Evolutionary conservation across 2,113 vertebrate genomes (phyloP).

Genomic region (Caloenas nicobarica): DNA sequence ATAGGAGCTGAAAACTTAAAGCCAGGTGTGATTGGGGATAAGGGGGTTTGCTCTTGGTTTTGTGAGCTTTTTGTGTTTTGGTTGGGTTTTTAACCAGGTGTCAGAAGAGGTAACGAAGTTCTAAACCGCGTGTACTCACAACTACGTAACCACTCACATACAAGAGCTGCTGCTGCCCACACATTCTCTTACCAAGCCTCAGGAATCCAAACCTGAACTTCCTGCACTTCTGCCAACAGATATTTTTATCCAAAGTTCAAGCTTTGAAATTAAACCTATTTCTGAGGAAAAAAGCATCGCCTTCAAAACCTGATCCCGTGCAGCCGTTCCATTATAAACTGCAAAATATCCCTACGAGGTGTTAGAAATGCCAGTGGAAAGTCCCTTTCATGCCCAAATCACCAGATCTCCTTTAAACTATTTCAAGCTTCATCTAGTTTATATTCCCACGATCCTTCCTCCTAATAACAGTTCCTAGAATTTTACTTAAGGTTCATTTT

Average conservation of each 20-base stretch:
- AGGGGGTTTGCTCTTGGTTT: background rate
- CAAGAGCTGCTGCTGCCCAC: background rate
- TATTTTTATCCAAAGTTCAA: background rate
- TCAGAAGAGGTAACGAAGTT: background rate
- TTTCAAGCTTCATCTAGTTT: background rate
- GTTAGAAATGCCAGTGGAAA: background rate
- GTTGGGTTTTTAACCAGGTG: background rate
- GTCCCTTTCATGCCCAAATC: background rate
- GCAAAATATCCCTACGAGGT: background rate
- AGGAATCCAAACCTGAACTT: background rate
- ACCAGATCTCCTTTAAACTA: background rate
- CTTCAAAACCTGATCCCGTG: background rate
- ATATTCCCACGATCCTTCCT: background rate
- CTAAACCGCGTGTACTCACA: background rate
- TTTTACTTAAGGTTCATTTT: conserved; percentile 12
- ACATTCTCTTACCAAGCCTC: background rate
- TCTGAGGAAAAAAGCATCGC: background rate
- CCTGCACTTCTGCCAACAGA: background rate
- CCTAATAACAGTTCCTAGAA: background rate
- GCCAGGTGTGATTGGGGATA: background rate
- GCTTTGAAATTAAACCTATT: background rate
- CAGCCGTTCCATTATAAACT: background rate
- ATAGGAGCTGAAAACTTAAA: background rate
- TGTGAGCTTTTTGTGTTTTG: background rate
- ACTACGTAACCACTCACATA: background rate